These are phyloP conservation scores for Damaliscus lunatus DNA, from an alignment of 2,113 vertebrate genomes.

Conservation along the genomic window DNA sequence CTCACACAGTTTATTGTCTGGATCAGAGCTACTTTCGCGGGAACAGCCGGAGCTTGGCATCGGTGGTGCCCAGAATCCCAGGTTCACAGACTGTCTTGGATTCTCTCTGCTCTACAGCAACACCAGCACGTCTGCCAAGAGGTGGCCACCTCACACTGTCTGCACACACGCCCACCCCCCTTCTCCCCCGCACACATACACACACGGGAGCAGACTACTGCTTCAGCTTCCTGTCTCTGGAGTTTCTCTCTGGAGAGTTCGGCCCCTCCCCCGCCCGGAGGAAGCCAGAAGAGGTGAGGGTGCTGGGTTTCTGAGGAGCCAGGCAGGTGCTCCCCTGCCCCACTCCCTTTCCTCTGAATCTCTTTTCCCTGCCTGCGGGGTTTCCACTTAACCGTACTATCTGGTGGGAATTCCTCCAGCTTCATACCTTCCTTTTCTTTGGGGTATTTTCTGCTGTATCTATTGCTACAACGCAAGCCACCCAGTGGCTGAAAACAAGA, in stretches of 20 bases:
- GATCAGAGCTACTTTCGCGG: too few relatives aligned
- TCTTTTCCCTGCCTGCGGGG: neutral
- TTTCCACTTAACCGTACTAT: neutral
- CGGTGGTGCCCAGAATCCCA: neutral
- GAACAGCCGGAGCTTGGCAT: neutral
- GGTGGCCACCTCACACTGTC: accelerated
- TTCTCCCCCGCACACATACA: accelerated
- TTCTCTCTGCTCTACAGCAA: neutral
- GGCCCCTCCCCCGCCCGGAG: neutral
- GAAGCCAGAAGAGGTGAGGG: neutral
- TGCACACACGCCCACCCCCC: neutral
- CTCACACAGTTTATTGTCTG: neutral
- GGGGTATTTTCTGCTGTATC: neutral
- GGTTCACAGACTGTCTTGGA: neutral
- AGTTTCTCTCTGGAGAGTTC: neutral
- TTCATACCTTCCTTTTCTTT: neutral
- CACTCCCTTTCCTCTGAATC: neutral
- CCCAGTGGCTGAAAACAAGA: neutral
- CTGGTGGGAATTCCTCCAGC: neutral
- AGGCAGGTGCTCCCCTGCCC: neutral
- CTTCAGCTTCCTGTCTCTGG: neutral
- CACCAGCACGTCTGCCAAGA: neutral
- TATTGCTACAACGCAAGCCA: neutral
- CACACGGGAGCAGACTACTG: neutral
- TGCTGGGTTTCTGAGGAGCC: neutral